A percentile compares a stretch with the other conserved stretches of the same genome.
phyloP scores from a whole-genome alignment of 2,797 vertebrate genomes.

The Thalassophryne amazonica region DNA sequence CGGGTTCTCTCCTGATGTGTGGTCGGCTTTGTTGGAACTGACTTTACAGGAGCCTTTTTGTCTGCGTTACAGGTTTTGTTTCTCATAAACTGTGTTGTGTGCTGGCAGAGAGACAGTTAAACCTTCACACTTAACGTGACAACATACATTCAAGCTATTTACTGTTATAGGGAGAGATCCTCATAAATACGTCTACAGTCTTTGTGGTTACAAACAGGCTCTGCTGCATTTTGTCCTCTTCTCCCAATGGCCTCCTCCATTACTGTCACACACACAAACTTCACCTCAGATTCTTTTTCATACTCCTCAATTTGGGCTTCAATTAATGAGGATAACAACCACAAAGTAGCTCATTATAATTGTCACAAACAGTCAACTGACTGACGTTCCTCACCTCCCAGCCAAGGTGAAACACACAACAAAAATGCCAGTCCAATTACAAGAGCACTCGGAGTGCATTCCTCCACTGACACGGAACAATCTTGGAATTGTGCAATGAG shows the following conservation, averaged over 20 bases:
- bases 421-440: too few relatives aligned
- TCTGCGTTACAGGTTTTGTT: constrained; percentile 27
- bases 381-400: background rate
- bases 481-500: too few relatives aligned
- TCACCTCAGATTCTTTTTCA: background rate
- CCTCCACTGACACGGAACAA: too few relatives aligned
- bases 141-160: background rate
- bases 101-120: background rate
- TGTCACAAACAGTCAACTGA: background rate
- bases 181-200: background rate
- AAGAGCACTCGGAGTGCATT: too few relatives aligned
- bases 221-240: background rate
- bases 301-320: background rate
- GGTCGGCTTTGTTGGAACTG: constrained; percentile 72
- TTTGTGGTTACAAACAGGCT: background rate
- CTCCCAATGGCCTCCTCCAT: constrained; percentile 6
- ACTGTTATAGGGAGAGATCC: background rate
- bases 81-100: constrained; percentile 3
- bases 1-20: constrained; percentile 64
- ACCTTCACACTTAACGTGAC: constrained; percentile 2
- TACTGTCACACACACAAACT: constrained; percentile 14
- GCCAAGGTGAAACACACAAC: too few relatives aligned
- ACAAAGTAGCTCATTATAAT: background rate
- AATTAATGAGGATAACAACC: constrained; percentile 1
- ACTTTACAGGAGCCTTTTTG: constrained; percentile 50